These are phyloP conservation scores for Mycetomoellerius zeteki DNA, from an alignment of 1,140 invertebrate species.

Conservation along the genomic window DNA sequence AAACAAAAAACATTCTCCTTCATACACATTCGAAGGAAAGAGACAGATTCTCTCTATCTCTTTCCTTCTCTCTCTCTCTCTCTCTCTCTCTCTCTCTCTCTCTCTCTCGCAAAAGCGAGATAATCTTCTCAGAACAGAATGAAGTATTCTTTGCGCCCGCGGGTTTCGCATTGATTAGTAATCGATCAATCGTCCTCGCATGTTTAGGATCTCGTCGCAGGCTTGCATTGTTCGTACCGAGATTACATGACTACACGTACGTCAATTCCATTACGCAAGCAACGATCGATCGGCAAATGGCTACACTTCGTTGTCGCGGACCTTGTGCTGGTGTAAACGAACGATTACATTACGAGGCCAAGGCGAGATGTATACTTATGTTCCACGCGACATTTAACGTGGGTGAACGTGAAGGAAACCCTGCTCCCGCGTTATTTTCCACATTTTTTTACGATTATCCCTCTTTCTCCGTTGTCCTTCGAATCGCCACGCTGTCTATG, in stretches of 20 bases:
- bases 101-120: background rate
- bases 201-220: conserved; percentile 38
- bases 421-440: conserved; percentile 74
- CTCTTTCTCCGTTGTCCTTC: conserved; percentile 18
- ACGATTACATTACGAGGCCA: conserved; percentile 84
- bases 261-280: conserved; percentile 78
- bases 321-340: conserved; percentile 76
- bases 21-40: background rate
- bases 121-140: conserved; percentile 48
- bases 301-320: conserved; percentile 78
- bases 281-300: conserved; percentile 80
- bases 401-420: conserved; percentile 81
- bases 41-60: background rate
- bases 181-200: conserved; percentile 58
- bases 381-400: conserved; percentile 57
- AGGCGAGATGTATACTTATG: conserved; percentile 79
- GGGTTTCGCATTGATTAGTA: conserved; percentile 12
- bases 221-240: conserved; percentile 25
- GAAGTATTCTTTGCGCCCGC: conserved; percentile 26
- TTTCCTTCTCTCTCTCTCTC: background rate
- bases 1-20: conserved; percentile 25
- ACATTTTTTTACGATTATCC: conserved; percentile 45
- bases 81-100: background rate
- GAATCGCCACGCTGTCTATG: conserved; percentile 29
- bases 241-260: conserved; percentile 63